A percentile compares a stretch with the other conserved stretches of the same genome.
phyloP scores from a whole-genome alignment of 2,113 vertebrate genomes.

The Myotis yumanensis region DNA sequence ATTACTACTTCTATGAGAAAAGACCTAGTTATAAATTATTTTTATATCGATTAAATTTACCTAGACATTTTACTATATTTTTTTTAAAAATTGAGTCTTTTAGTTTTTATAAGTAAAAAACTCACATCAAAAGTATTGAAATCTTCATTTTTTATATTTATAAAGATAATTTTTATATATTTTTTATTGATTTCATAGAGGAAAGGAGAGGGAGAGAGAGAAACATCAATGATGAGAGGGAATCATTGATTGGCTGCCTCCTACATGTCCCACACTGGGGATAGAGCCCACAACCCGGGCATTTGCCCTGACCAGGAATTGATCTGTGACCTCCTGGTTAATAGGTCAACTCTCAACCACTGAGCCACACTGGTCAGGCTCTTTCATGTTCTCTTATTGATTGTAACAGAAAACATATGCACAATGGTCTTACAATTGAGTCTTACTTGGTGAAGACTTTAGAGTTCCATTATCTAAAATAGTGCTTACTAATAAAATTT shows the following conservation, averaged over 20 bases:
- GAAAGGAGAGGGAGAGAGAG: too few relatives aligned
- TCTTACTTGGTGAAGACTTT: not conserved
- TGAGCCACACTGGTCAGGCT: too few relatives aligned
- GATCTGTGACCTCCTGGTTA: too few relatives aligned
- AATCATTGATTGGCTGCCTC: too few relatives aligned
- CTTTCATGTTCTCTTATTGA: not conserved
- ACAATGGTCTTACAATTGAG: not conserved
- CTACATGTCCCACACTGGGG: too few relatives aligned
- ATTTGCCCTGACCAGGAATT: too few relatives aligned
- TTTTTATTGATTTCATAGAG: too few relatives aligned
- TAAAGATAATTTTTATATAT: not conserved
- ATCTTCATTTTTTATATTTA: not conserved
- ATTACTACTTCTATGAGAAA: not conserved
- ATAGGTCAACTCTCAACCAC: too few relatives aligned
- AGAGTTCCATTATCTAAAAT: not conserved
- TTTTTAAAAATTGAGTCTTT: not conserved
- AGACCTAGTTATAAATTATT: not conserved
- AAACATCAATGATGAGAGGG: too few relatives aligned
- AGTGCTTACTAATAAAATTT: not conserved
- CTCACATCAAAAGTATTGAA: not conserved
- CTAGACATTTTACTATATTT: not conserved
- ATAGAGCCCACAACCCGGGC: too few relatives aligned
- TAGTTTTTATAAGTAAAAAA: not conserved
- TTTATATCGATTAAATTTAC: not conserved
- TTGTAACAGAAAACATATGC: not conserved